phyloP scores from a whole-genome alignment of 2,113 vertebrate genomes.

The Onychostoma macrolepis region DNA sequence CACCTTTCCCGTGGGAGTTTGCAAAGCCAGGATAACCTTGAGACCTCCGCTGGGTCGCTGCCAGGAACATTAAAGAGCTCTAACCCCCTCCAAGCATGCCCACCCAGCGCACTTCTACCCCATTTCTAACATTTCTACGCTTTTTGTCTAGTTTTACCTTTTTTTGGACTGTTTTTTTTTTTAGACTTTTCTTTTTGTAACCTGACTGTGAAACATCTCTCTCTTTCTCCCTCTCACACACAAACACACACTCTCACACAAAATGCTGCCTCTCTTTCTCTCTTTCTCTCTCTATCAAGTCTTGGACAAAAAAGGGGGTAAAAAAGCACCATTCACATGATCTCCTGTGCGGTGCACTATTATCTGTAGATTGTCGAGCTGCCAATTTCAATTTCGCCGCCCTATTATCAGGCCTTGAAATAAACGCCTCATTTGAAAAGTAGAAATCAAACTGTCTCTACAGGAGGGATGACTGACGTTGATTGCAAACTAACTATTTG shows the following conservation, averaged over 20 bases:
- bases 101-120: constrained; percentile 57
- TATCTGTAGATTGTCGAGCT: constrained; percentile 77
- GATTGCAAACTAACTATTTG: constrained; percentile 84
- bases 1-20: constrained; percentile 96
- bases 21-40: constrained; percentile 82
- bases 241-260: neutral
- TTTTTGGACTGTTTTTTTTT: constrained; percentile 32
- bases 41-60: constrained; percentile 83
- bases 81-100: constrained; percentile 57
- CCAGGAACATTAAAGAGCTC: constrained; percentile 83
- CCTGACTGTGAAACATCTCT: constrained; percentile 6
- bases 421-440: constrained; percentile 83
- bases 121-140: neutral
- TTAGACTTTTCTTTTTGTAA: neutral
- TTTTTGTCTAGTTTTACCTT: constrained; percentile 58
- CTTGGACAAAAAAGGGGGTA: constrained; percentile 56
- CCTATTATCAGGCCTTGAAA: constrained; percentile 81
- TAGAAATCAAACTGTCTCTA: constrained; percentile 84
- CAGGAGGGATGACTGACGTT: constrained; percentile 78
- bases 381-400: constrained; percentile 82
- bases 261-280: constrained; percentile 37
- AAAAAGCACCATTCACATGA: constrained; percentile 78
- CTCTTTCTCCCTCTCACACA: neutral
- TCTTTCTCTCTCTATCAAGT: constrained; percentile 64
- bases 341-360: constrained; percentile 74